Conservation (phyloP, 2,797 vertebrate species). For the Mormyrus hasselquistii region DNA sequence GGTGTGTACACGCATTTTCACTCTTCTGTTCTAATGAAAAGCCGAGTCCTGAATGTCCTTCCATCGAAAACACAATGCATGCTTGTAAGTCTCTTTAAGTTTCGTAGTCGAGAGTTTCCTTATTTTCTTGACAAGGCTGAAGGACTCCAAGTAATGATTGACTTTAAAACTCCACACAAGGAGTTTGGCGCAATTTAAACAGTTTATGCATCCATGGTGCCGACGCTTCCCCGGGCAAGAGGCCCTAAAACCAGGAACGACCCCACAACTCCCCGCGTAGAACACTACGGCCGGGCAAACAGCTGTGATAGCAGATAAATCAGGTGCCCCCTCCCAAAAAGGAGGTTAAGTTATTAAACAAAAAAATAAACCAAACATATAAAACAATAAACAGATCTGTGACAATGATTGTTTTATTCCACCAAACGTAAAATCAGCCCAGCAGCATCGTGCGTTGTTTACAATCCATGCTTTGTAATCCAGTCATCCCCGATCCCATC, state of each 20-base stretch:
- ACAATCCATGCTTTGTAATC: neutral
- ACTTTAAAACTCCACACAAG: neutral
- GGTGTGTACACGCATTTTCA: constrained; percentile 9
- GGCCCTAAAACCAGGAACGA: neutral
- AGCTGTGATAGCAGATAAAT: neutral
- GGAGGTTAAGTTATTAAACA: neutral
- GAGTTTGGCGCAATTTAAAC: neutral
- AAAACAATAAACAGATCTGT: neutral
- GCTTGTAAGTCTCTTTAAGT: neutral
- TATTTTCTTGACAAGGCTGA: neutral
- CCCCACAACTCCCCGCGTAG: neutral
- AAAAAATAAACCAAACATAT: neutral
- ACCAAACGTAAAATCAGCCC: neutral
- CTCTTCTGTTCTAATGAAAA: neutral
- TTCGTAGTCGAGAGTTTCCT: neutral
- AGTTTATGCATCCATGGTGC: neutral
- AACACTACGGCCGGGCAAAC: neutral
- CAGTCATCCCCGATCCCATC: neutral
- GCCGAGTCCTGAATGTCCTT: neutral
- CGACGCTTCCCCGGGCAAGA: neutral
- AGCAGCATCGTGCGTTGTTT: neutral
- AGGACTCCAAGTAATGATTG: neutral
- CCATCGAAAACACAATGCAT: neutral
- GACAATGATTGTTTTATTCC: neutral
- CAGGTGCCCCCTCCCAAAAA: neutral